Base-by-base conservation (phyloP, 2,888 invertebrate species). In the Volucella zonaria region DNA sequence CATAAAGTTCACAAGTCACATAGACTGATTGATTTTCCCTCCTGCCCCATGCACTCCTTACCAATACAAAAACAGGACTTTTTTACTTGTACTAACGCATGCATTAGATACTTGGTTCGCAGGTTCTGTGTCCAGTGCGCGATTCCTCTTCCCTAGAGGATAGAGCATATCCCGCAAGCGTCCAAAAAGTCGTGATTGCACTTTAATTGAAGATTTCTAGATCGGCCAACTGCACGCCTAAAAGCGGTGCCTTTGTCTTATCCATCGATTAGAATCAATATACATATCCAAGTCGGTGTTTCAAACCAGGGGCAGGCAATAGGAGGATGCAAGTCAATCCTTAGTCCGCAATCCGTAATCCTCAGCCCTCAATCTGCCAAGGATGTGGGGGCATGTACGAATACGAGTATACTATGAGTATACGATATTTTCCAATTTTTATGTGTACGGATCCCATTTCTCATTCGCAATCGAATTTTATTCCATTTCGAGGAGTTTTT, bases 161-260 rank as follows among this genome's bases (percentile, higher is more conserved):
- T 56, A 61, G 75, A 76, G 67, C 76, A 85, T 76, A 85, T 81
- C 85, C 85, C 85, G 85, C 85, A 77, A 85, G 85, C 85, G 73
- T 68, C 73, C 59, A 38, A 68, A 85, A 78, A 86, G 66, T 86
- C 86, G 86, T 86, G 86, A 86, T 86, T 86, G 66, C 43, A 68
- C 82, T 77, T 86, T 86, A 86, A 86, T 86, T 86, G 86, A 86
- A 86, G 77, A 86, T 80, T 81, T 86, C 77, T 74, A 82, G 82
- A 86, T 82, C 82, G 86, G 73, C 76, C 54, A 73, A 49, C 67
- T 45, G 80, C 74, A 80, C 80, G 76, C 71, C 76, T 85, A 68
- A 71, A 71, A 80, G 85, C 85, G 85, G 85, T 73, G 67, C 76
- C 85, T 85, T 85, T 85, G 85, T 85, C 73, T 85, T 85, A 77